These are phyloP conservation scores for Aphis craccivora DNA, from an alignment of 1,140 invertebrate species.

Conservation along the genomic window DNA sequence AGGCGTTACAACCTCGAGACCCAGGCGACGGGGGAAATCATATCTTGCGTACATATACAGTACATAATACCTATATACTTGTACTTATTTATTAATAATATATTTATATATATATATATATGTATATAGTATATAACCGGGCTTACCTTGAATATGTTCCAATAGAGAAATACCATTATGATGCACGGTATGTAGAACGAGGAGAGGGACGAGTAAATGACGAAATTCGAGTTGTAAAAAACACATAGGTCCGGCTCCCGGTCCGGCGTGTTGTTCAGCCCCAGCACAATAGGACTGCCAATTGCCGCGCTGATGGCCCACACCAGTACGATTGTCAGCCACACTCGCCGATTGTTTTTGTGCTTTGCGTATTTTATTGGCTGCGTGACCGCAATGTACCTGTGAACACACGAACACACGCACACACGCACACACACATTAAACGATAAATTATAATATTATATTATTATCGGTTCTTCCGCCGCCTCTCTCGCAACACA, in stretches of 20 bases:
- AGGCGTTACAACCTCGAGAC: background rate
- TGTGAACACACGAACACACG: constrained; percentile 65
- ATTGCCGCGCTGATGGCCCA: constrained; percentile 97
- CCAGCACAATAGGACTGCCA: constrained; percentile 95
- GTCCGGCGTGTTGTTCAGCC: constrained; percentile 89
- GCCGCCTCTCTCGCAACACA: background rate
- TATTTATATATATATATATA: background rate
- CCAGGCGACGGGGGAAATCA: background rate
- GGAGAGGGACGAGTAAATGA: constrained; percentile 95
- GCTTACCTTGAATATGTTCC: constrained; percentile 93
- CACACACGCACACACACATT: no score
- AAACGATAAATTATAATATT: background rate
- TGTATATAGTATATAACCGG: background rate
- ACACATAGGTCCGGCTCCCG: constrained; percentile 81
- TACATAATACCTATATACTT: background rate
- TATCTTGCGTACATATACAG: background rate
- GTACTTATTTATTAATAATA: background rate
- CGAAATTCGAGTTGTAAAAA: constrained; percentile 98
- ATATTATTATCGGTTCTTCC: background rate
- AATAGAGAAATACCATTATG: constrained; percentile 98
- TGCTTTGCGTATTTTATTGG: constrained; percentile 99
- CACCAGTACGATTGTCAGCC: constrained; percentile 93
- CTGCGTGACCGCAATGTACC: constrained; percentile 98
- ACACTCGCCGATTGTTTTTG: constrained; percentile 94
- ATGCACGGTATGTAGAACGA: constrained; percentile 99